These are phyloP conservation scores for Saguinus imperator DNA, from an alignment of 2,113 vertebrate genomes.

Conservation along the genomic window DNA sequence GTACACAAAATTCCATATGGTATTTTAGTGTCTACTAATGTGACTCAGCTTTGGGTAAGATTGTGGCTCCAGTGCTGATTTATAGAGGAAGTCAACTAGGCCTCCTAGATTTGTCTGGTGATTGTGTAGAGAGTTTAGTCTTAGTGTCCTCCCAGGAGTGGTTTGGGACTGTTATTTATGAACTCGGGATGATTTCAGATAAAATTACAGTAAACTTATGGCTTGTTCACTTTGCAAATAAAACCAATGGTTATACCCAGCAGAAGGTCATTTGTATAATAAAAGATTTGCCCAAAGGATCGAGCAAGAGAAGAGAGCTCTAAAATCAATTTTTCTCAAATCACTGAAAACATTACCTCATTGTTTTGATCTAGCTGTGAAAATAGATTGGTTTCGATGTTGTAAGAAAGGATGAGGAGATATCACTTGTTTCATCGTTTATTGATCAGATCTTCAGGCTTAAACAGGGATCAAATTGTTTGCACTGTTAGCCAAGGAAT, in stretches of 20 bases:
- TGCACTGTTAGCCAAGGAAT: not conserved
- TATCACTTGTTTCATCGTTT: not conserved
- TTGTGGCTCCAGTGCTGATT: not conserved
- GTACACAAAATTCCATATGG: not conserved
- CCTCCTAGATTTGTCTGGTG: not conserved
- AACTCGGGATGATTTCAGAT: not conserved
- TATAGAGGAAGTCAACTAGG: not conserved
- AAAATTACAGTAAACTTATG: not conserved
- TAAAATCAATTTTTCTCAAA: constrained; percentile 41
- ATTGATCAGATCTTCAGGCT: not conserved
- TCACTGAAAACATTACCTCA: constrained; percentile 28
- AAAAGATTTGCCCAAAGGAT: not conserved
- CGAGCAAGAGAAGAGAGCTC: not conserved
- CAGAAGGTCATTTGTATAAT: not conserved
- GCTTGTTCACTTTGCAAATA: not conserved
- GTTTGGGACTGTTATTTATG: not conserved
- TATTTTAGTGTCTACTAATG: not conserved
- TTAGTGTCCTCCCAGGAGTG: not conserved
- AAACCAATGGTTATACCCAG: not conserved
- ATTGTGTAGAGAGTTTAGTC: not conserved
- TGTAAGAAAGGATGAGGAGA: not conserved
- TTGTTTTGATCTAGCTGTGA: not conserved
- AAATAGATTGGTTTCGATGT: not conserved
- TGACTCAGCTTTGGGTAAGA: not conserved
- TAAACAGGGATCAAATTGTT: not conserved